These are phyloP conservation scores for Delichon dasypus DNA, from an alignment of 2,797 vertebrate genomes.

Conservation along the genomic window DNA sequence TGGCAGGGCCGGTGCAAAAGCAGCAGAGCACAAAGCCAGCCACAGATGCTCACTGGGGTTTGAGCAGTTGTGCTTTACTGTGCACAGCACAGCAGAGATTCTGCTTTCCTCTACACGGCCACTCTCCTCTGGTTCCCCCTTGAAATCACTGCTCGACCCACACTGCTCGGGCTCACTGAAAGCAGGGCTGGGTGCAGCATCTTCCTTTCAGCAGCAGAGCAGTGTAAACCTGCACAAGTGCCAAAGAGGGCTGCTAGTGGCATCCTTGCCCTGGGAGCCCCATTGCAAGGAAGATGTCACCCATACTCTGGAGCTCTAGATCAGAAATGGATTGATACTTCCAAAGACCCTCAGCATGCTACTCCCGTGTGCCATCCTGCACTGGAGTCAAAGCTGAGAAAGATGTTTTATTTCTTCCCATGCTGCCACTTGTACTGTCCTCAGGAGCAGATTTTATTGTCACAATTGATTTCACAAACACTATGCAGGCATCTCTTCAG, in stretches of 20 bases:
- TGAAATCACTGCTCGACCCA: not conserved
- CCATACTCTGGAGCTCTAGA: not conserved
- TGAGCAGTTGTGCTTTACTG: not conserved
- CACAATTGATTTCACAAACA: slow-evolving; percentile 53
- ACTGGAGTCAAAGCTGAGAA: not conserved
- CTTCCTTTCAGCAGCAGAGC: not conserved
- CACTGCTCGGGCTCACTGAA: not conserved
- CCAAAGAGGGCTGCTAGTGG: not conserved
- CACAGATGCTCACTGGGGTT: not conserved
- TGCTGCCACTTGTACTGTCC: not conserved
- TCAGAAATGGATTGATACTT: not conserved
- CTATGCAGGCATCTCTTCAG: slow-evolving; percentile 1
- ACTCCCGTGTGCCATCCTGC: not conserved
- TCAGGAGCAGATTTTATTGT: slow-evolving; percentile 21
- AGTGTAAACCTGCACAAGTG: not conserved
- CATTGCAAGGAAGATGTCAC: not conserved
- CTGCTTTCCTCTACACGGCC: not conserved
- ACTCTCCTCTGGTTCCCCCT: not conserved
- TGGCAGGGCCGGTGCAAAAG: not conserved
- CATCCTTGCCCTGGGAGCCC: not conserved
- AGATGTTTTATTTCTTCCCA: not conserved
- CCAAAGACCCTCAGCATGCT: not conserved
- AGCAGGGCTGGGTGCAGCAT: not conserved
- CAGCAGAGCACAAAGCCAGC: not conserved
- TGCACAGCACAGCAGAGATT: not conserved